Base-by-base conservation (phyloP, 2,797 vertebrate genomes). In the Chelidonichthys spinosus region DNA sequence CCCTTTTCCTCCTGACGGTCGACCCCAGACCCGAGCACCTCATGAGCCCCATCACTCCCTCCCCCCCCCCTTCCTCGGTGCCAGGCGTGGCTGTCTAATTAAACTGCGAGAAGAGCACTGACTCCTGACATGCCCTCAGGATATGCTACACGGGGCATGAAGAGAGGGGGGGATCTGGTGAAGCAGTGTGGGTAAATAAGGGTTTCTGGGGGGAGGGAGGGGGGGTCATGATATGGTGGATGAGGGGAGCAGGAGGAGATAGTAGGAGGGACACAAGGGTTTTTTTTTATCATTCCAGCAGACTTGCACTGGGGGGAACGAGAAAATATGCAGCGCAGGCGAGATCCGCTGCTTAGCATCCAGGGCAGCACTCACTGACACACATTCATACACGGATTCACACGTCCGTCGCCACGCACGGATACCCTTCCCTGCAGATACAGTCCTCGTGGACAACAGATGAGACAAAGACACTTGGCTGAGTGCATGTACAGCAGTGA, bases 101-200 rank as follows among this genome's bases (percentile, higher is more conserved):
- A 92, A 90, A 83, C 62, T 62, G 47, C 73, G 50, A 49, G 78
- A 76, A 65, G 80, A 84, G 86, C 78, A 7, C 56, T 86, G 65
- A 40, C 71, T 89, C 79, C 42, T 88, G 87, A 91, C 91, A 85
- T 90, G 86, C 85, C 92, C 90, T 81, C 66, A 18, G 90, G 92
- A 70, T 76, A 63, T 87, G 80, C 84, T 86, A 89, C 82, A 81
- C 69, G 14, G 87, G 69, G 68, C 67, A 84, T 17, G 53, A 47
- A 39, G 69, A 9, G 54, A 32, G 49, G 11, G 55, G 62, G 9
- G 49, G 66, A 77, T 85, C 5, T 78, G 62, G 65, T 46, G 69
- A 78, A 78, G 71, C 67, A 56, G 32, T 55, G 61, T 44, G 42
- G 32, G 69, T 53, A 66, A 70, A 82, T 63, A 40, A 18, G 58